These are phyloP conservation scores for Cosmia pyralina DNA, from an alignment of 2,888 invertebrate genomes.

Conservation along the genomic window DNA sequence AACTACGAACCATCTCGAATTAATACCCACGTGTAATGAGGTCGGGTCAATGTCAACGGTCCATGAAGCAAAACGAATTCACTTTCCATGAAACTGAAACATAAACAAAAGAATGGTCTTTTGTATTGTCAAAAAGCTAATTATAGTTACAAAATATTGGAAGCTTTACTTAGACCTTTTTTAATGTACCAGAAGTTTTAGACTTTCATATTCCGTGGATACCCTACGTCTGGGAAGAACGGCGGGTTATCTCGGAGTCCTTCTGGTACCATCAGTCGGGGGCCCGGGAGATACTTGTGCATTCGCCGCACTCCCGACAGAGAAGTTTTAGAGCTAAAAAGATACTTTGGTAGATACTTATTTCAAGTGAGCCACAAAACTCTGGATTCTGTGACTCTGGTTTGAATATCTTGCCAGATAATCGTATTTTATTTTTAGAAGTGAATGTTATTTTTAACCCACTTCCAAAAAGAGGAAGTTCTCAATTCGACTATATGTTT, in stretches of 20 bases:
- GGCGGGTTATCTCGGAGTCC: too few relatives aligned
- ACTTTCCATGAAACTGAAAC: constrained; percentile 5
- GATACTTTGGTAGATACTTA: neutral
- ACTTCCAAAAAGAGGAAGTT: too few relatives aligned
- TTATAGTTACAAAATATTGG: neutral
- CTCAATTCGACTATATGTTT: too few relatives aligned
- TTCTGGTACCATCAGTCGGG: too few relatives aligned
- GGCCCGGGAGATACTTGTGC: too few relatives aligned
- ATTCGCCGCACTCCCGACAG: too few relatives aligned
- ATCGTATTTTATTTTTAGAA: neutral
- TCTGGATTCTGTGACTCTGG: too few relatives aligned
- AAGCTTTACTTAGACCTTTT: too few relatives aligned
- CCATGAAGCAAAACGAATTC: constrained; percentile 12
- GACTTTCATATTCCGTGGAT: neutral
- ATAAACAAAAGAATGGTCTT: neutral
- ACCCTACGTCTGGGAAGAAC: too few relatives aligned
- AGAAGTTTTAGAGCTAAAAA: neutral
- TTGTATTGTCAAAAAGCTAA: neutral
- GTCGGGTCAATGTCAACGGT: constrained; percentile 15
- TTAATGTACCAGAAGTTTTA: neutral
- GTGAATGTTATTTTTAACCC: neutral
- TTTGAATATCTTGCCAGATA: neutral
- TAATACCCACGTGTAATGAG: constrained; percentile 20
- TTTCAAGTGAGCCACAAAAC: neutral
- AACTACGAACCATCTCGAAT: constrained; percentile 19